Base-by-base conservation (phyloP, 2,888 invertebrate genomes). In the Sphaerophoria rueppellii region DNA sequence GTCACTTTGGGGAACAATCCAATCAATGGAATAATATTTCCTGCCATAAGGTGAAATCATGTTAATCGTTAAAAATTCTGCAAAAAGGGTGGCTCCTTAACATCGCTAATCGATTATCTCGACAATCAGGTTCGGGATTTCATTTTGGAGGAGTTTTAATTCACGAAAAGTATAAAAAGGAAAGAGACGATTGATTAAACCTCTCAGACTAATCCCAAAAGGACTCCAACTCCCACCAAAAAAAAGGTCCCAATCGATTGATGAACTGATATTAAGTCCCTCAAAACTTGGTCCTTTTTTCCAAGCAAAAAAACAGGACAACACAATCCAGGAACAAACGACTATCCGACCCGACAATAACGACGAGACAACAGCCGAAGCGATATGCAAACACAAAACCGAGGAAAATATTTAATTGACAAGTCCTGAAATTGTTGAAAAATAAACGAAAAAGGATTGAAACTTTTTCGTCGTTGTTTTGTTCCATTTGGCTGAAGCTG, bases 401-500 rank as follows among this genome's bases (percentile, higher is more conserved):
- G 60, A 71, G 70, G 52, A 52, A 60, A 71, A 65, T 58, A 52
- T 46, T 60, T 37, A 63, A 76, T 50, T 74, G 65, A 76, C 71
- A 81, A 81, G 69, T 60, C 61, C 83, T 65, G 70, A 75, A 79
- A 74, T 60, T 67, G 58, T 65, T 40, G 6, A 7, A 16, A 57
- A 65, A 50, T 69, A 35, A 78, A 70, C 48, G 76, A 79, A 79
- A 77, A 73, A 70, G 83, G 80, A 75, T 83, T 75, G 50, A 75
- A 83, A 75, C 46, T 80, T 83, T 80, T 65, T 74, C 65, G n/a
- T 55, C 24, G 54, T 63, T 63, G 65, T 43, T 43, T 43, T 43
- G 43, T 12, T 9, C 48, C 65, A 43, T 40, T 40, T 43, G 9
- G 16, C 40, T 40, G 35, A 16, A 35, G 50, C 72, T 77, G 85